Conservation (phyloP, 2,113 vertebrate species). For the Oreochromis niloticus region DNA sequence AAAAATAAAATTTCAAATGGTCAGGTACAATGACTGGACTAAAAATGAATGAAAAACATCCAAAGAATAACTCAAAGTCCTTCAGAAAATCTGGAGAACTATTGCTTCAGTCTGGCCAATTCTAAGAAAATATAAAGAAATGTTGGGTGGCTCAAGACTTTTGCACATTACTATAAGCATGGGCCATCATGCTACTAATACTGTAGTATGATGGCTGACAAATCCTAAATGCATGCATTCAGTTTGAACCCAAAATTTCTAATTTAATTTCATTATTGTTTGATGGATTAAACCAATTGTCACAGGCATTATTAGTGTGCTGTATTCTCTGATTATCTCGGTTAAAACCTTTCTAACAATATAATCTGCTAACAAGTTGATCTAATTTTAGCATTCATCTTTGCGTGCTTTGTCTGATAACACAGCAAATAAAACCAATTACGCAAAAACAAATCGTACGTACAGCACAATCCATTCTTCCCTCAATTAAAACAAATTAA, state of each 20-base stretch:
- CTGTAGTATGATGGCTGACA: not conserved
- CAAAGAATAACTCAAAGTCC: not conserved
- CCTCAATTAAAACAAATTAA: constrained; percentile 46
- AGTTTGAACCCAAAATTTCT: not conserved
- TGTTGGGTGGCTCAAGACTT: not conserved
- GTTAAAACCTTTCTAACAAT: not conserved
- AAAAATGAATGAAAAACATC: not conserved
- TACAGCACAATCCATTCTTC: not conserved
- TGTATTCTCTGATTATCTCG: not conserved
- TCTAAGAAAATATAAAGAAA: not conserved
- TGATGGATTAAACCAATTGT: not conserved
- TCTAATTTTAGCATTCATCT: not conserved
- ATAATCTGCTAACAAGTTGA: not conserved
- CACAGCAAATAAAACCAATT: constrained; percentile 17
- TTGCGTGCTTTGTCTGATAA: not conserved
- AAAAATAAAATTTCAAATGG: not conserved
- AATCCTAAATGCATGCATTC: not conserved
- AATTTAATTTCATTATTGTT: not conserved
- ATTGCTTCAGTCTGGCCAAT: not conserved
- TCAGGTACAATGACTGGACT: not conserved
- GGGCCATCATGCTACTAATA: not conserved
- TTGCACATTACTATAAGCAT: not conserved
- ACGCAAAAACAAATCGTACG: not conserved
- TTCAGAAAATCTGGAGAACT: not conserved
- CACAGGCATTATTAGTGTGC: not conserved